A percentile compares a stretch with the other conserved stretches of the same genome.
phyloP scores from a whole-genome alignment of 2,797 vertebrate genomes.

The Echiichthys vipera region DNA sequence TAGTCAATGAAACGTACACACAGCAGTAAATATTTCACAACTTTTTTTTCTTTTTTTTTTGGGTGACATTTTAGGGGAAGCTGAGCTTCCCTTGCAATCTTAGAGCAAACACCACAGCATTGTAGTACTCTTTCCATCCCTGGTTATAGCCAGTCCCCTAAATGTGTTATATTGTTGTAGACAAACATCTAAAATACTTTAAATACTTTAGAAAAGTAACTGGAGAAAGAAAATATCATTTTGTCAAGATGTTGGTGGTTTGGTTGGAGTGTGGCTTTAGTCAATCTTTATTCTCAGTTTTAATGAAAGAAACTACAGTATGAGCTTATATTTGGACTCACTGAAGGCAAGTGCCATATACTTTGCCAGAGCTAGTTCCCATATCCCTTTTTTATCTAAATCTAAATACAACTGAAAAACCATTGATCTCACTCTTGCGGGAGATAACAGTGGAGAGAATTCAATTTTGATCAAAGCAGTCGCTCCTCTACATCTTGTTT shows the following conservation, averaged over 20 bases:
- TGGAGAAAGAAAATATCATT: background rate
- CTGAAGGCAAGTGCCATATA: background rate
- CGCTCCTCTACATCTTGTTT: background rate
- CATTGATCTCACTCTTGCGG: slow-evolving; percentile 4
- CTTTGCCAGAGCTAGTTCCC: background rate
- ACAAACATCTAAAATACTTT: too few relatives aligned
- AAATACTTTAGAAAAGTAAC: background rate
- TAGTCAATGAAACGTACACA: too few relatives aligned
- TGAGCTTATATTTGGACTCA: background rate
- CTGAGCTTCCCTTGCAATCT: too few relatives aligned
- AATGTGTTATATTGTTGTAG: too few relatives aligned
- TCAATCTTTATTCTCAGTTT: background rate
- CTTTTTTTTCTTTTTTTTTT: too few relatives aligned
- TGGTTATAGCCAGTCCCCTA: too few relatives aligned
- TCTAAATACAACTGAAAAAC: background rate
- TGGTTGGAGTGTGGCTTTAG: background rate
- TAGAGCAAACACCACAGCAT: too few relatives aligned
- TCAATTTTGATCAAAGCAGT: slow-evolving; percentile 10
- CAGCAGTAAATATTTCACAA: too few relatives aligned
- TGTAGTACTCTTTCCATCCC: too few relatives aligned
- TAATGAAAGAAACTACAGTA: background rate
- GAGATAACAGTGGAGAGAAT: background rate
- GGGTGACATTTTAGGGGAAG: too few relatives aligned
- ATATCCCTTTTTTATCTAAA: slow-evolving; percentile 3
- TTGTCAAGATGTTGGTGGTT: background rate